Percentiles rank a stretch among this genome's conserved stretches.
phyloP scores from a whole-genome alignment of 2,888 invertebrate species.

The Chesias legatella region DNA sequence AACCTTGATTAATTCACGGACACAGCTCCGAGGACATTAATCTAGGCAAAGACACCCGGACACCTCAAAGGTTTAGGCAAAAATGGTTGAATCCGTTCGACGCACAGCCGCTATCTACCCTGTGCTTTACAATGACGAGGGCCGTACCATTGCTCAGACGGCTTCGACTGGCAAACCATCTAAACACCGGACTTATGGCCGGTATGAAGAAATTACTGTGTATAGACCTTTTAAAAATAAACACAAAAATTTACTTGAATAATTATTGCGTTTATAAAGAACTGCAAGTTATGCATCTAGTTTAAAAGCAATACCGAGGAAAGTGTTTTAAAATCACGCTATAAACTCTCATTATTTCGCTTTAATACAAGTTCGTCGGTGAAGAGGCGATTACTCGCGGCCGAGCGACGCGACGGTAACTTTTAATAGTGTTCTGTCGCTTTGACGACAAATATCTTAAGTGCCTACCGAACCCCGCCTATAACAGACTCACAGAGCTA shows the following conservation, averaged over 20 bases:
- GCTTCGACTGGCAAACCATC: too few relatives aligned
- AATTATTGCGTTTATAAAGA: too few relatives aligned
- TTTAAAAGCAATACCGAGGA: too few relatives aligned
- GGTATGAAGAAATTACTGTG: too few relatives aligned
- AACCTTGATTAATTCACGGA: constrained; percentile 22
- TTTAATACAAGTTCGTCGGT: constrained; percentile 4
- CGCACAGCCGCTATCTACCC: too few relatives aligned
- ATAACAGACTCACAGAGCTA: not conserved
- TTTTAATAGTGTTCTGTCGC: constrained; percentile 23
- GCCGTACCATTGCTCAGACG: too few relatives aligned
- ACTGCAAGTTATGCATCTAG: too few relatives aligned
- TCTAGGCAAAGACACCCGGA: constrained; percentile 14
- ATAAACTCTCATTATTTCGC: not conserved
- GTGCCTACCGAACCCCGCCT: constrained; percentile 14
- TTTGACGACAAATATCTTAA: constrained; percentile 23
- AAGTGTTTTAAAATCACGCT: not conserved
- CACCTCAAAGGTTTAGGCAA: constrained; percentile 7
- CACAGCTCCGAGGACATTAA: constrained; percentile 14
- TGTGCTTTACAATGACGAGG: too few relatives aligned
- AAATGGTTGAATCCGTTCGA: constrained; percentile 4
- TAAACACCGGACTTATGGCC: too few relatives aligned
- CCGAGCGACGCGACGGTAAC: constrained; percentile 11
- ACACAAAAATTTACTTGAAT: too few relatives aligned
- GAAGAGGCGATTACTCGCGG: constrained; percentile 9
- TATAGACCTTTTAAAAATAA: too few relatives aligned